Evolutionary conservation across 2,888 invertebrate species (phyloP), one percentile per base, ranked within the genome.

Genomic region (Tiliacea citrago): DNA sequence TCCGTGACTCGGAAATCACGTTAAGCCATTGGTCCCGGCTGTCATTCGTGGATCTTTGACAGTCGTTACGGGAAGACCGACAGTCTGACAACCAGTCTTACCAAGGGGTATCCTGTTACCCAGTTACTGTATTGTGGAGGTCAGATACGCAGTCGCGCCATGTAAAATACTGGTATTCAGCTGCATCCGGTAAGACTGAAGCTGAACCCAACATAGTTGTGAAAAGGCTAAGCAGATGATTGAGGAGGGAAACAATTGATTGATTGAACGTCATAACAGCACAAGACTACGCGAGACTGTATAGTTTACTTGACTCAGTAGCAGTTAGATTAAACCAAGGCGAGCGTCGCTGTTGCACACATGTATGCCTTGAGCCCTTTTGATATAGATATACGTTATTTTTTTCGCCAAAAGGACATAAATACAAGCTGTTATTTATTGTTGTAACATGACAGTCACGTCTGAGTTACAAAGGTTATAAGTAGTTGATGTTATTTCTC

Each of bases 361-460:
- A 47, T 47, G 82, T 68, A 73, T 51, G 13, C 84, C 82, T 81
- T 81, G 83, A 81, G 53, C 78, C 57, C 39, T 71, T 67, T 77
- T 53, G 39, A 61, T 82, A 55, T 42, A 53, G 18, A 2, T 39
- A 51, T n/a, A 60, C 21, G 24, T n/a, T 24, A 69, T 60, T 72
- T 60, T 29, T 77, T 81, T 60, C 29, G 24, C 79, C 29, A 12
- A 49, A 72, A 70, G 42, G 24, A 51, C 47, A 47, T 51, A 77
- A 24, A 58, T 53, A 60, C 18, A 29, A 58, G 55, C 13, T 45
- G n/a, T 24, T 69, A 61, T 70, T 70, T 58, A 49, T 73, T 42
- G 49, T 35, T 24, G 45, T 21, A 13, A 55, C 57, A 42, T 35
- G 68, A 7, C 49, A 72, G 49, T 71, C 75, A 70, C 69, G 67